A percentile compares a stretch with the other conserved stretches of the same genome.
phyloP scores from a whole-genome alignment of 2,797 vertebrate species.

The Bufotes viridis region DNA sequence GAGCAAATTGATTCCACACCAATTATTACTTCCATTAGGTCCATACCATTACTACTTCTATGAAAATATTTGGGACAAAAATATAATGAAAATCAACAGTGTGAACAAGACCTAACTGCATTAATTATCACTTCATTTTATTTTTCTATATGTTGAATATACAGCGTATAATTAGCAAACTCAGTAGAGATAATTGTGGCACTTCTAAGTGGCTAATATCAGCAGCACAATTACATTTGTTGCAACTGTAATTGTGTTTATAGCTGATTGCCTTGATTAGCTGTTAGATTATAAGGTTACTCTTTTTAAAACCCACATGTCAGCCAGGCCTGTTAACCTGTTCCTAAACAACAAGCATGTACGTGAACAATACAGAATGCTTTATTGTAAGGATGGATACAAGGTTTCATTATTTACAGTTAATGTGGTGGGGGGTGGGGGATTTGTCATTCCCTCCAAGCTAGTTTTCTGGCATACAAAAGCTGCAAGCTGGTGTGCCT shows the following conservation, averaged over 20 bases:
- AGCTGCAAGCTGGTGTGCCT: too few relatives aligned
- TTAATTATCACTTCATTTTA: not conserved
- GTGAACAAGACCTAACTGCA: not conserved
- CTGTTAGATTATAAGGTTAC: slow-evolving; percentile 39
- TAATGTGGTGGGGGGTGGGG: not conserved
- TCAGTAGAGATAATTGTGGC: slow-evolving; percentile 16
- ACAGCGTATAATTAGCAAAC: slow-evolving; percentile 22
- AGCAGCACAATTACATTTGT: slow-evolving; percentile 34
- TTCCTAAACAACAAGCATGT: slow-evolving; percentile 28
- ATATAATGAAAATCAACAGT: not conserved
- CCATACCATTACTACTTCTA: not conserved
- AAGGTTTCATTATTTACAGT: not conserved
- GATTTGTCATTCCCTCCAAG: too few relatives aligned
- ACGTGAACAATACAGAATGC: not conserved
- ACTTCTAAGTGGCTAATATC: slow-evolving; percentile 32
- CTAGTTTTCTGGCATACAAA: too few relatives aligned
- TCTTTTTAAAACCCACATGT: slow-evolving; percentile 29
- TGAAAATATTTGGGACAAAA: not conserved
- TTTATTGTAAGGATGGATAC: not conserved
- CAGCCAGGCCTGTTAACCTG: slow-evolving; percentile 21
- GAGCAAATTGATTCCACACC: too few relatives aligned
- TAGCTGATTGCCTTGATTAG: slow-evolving; percentile 30
- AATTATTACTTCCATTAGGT: not conserved
- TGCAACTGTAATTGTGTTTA: slow-evolving; percentile 31
- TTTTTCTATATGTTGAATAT: not conserved